These are phyloP conservation scores for Poeciliopsis prolifica DNA, from an alignment of 2,113 vertebrate species.

Conservation along the genomic window DNA sequence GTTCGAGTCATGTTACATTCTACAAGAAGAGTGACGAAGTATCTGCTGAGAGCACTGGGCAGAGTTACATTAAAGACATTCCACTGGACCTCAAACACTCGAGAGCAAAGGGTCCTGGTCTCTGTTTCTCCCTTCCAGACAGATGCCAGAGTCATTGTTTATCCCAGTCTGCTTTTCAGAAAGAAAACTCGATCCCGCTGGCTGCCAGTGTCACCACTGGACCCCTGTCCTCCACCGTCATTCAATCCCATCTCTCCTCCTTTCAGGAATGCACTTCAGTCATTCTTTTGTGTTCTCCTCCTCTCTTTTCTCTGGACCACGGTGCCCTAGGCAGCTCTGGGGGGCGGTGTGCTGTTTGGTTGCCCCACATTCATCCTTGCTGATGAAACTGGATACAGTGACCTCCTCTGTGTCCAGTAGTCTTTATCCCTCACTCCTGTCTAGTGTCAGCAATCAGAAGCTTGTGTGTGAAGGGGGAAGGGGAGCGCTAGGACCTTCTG, in stretches of 20 bases:
- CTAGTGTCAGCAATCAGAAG: constrained; percentile 65
- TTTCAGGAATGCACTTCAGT: constrained; percentile 78
- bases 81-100: constrained; percentile 57
- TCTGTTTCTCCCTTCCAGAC: constrained; percentile 67
- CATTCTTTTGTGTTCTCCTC: constrained; percentile 63
- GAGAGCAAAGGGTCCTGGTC: constrained; percentile 54
- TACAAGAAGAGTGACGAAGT: constrained; percentile 55
- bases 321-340: constrained; percentile 64
- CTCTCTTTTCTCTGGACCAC: constrained; percentile 50
- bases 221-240: constrained; percentile 72
- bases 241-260: constrained; percentile 72
- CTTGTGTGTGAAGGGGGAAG: constrained; percentile 21
- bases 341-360: constrained; percentile 55
- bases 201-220: constrained; percentile 72
- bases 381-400: constrained; percentile 69
- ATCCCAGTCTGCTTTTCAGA: constrained; percentile 60
- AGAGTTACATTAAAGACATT: constrained; percentile 75
- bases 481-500: constrained; percentile 30
- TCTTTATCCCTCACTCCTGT: constrained; percentile 63
- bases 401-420: constrained; percentile 70
- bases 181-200: constrained; percentile 71
- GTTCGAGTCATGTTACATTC: constrained; percentile 57
- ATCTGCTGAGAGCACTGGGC: constrained; percentile 56
- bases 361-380: constrained; percentile 62
- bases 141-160: constrained; percentile 79